These are phyloP conservation scores for Rissa tridactyla DNA, from an alignment of 2,113 vertebrate species.

Conservation along the genomic window DNA sequence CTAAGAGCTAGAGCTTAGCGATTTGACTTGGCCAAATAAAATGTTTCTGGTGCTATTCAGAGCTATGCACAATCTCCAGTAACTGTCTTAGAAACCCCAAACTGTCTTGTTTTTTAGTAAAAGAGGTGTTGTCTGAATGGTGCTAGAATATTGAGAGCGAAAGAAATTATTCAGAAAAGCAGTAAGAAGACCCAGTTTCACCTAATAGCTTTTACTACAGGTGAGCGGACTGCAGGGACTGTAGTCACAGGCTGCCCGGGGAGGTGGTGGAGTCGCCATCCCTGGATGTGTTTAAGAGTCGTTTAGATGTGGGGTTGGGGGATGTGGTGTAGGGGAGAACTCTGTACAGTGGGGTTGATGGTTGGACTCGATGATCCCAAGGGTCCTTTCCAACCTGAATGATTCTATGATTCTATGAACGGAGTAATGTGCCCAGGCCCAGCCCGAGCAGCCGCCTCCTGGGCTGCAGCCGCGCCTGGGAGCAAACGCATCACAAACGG, in stretches of 20 bases:
- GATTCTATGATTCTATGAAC: too few species aligned
- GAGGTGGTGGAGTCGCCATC: too few species aligned
- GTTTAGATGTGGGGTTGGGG: too few species aligned
- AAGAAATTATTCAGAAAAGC: neutral
- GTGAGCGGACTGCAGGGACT: neutral
- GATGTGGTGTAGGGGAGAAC: too few species aligned
- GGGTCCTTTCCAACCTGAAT: too few species aligned
- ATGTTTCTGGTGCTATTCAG: neutral
- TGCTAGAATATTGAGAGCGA: neutral
- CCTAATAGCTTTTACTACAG: neutral
- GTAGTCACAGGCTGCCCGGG: too few species aligned
- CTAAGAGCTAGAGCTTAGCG: neutral
- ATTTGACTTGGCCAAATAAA: neutral
- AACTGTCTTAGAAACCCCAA: neutral
- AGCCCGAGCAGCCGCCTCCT: rapidly evolving
- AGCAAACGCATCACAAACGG: neutral
- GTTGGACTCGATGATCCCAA: too few species aligned
- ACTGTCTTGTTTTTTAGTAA: neutral
- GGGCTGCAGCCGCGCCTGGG: neutral
- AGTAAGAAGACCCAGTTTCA: neutral
- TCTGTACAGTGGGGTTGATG: too few species aligned
- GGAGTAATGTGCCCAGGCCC: neutral
- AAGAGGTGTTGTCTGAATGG: neutral
- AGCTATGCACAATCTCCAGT: neutral
- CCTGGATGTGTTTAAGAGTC: too few species aligned